phyloP scores from a whole-genome alignment of 2,113 vertebrate genomes.

The Macroglossus sobrinus region DNA sequence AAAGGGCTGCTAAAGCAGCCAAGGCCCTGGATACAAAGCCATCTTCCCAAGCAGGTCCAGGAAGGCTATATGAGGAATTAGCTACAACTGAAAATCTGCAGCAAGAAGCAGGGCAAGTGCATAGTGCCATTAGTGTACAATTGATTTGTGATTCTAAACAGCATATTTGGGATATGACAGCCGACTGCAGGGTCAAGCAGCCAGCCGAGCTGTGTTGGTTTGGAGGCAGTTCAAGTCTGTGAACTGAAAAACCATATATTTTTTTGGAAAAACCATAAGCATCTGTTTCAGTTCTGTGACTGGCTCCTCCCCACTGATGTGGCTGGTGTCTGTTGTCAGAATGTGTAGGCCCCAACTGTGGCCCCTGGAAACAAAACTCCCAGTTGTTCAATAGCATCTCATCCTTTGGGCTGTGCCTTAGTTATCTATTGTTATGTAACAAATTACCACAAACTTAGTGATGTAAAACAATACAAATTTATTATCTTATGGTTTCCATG shows the following conservation, averaged over 20 bases:
- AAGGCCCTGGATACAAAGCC: not conserved
- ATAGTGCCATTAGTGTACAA: slow-evolving; percentile 61
- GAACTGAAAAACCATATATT: slow-evolving; percentile 44
- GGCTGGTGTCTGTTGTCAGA: slow-evolving; percentile 52
- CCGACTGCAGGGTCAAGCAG: slow-evolving; percentile 56
- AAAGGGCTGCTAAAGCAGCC: not conserved
- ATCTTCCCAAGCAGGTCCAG: not conserved
- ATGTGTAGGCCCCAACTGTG: not conserved
- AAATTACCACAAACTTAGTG: not conserved
- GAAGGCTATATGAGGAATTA: slow-evolving; percentile 34
- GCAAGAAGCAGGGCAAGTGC: slow-evolving; percentile 43
- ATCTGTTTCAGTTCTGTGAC: slow-evolving; percentile 62
- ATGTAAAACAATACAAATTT: slow-evolving; percentile 26
- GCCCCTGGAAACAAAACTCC: not conserved
- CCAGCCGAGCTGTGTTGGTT: slow-evolving; percentile 50
- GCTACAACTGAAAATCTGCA: slow-evolving; percentile 48
- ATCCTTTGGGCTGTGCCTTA: not conserved
- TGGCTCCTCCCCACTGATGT: slow-evolving; percentile 24
- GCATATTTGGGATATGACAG: slow-evolving; percentile 61
- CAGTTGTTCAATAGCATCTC: slow-evolving; percentile 3
- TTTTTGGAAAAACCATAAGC: slow-evolving; percentile 31
- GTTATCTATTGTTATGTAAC: slow-evolving; percentile 22
- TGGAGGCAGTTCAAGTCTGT: slow-evolving; percentile 65
- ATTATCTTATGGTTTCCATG: slow-evolving; percentile 31
- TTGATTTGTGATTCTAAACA: slow-evolving; percentile 61